Base-by-base conservation (phyloP, 2,113 vertebrate species). In the Oenanthe oenanthe region DNA sequence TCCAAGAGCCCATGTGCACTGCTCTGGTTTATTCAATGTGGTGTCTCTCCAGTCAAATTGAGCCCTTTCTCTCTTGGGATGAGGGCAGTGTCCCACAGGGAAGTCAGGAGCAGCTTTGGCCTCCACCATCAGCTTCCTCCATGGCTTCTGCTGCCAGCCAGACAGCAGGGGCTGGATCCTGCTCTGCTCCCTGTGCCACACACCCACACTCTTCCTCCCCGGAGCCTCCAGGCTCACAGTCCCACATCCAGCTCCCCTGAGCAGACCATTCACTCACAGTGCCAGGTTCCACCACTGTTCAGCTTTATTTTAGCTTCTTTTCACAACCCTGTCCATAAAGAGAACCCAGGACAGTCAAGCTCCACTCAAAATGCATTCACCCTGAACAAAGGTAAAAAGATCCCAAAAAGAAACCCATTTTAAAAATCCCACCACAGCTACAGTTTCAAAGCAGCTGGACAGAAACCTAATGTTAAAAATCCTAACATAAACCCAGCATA, bases 391-490 rank as follows among this genome's bases (percentile, higher is more conserved):
- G 3, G 5, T 7, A 6, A 68, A 51, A 81, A 26, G 1, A 10
- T 2, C 1, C 6, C 8, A 45, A 60, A 45, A 50, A 32, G 3
- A n/a, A 36, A 12, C 3, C 2, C 15, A 5, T 7, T 28, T 4
- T 5, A 15, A 56, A 57, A 31, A 9, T 2, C 24, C 7, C 15
- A 38, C 17, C 4, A 45, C 4, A 75, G 3, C 1, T 3, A 21
- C 0, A 0, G 2, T 4, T 43, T 38, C 15, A 67, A 62, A 9
- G 3, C 13, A 75, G 2, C 3, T 12, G 0, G 0, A 38, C 1
- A 66, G 2, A 81, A 80, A 21, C 0, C 4, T 5, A 22, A 31
- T 0, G 0, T 3, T 13, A 66, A 74, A 91, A 84, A 6, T 0
- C 11, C 6, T 4, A 8, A 6, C 4, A 10, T 5, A 86, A 65